A percentile compares a stretch with the other conserved stretches of the same genome.
These are phyloP conservation scores for Spinibarbus caldwelli DNA, from an alignment of 2,797 vertebrate species.

Conservation along the genomic window DNA sequence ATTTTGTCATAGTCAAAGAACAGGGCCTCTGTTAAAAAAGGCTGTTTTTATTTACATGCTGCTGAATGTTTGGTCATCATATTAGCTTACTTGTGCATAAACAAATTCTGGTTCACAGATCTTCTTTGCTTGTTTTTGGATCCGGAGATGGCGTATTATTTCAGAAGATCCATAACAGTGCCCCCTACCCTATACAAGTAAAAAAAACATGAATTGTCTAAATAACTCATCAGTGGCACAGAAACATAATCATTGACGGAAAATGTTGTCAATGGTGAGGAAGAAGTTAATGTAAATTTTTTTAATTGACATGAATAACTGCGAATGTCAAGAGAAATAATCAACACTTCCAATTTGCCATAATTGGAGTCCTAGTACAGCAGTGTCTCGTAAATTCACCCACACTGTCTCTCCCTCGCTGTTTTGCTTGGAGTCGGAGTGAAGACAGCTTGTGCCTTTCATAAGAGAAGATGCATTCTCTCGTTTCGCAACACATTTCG, in stretches of 20 bases:
- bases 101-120: too few species aligned
- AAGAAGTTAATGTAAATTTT: background rate
- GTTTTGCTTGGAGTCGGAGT: conserved; percentile 12
- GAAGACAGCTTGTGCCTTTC: conserved; percentile 39
- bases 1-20: background rate
- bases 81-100: too few species aligned
- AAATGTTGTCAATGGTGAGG: background rate
- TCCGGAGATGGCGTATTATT: too few species aligned
- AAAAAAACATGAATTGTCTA: too few species aligned
- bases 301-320: background rate
- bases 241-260: too few species aligned
- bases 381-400: conserved; percentile 8
- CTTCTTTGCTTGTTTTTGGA: too few species aligned
- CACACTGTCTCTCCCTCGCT: background rate
- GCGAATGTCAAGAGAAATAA: background rate
- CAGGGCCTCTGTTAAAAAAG: too few species aligned
- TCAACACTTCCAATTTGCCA: background rate
- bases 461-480: conserved; percentile 34
- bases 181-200: too few species aligned
- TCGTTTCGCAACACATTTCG: conserved; percentile 25
- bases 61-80: too few species aligned
- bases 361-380: background rate
- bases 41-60: too few species aligned
- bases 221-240: too few species aligned
- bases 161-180: too few species aligned